These are phyloP conservation scores for Amazona finschi DNA, from an alignment of 2,797 vertebrate genomes.

Conservation along the genomic window DNA sequence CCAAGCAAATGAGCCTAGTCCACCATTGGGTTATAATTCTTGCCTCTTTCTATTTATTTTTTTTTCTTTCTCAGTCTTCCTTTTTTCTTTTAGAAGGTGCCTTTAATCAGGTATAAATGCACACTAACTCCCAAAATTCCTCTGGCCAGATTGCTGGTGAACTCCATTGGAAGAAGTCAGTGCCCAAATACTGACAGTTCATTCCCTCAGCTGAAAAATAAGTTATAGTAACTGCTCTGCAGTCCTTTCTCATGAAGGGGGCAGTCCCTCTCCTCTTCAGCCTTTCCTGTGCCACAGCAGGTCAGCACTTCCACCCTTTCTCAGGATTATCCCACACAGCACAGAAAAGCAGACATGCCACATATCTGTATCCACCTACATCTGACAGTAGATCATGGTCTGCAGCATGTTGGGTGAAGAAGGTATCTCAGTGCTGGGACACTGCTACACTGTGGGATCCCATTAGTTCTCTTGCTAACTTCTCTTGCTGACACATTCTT, in stretches of 20 bases:
- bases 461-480: not conserved
- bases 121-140: not conserved
- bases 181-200: not conserved
- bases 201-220: not conserved
- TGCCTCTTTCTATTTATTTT: not conserved
- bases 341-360: not conserved
- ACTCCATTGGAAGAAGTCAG: not conserved
- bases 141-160: not conserved
- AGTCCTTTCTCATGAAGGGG: not conserved
- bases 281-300: not conserved
- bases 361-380: not conserved
- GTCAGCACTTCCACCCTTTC: not conserved
- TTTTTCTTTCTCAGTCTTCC: not conserved
- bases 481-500: not conserved
- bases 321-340: accelerated
- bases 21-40: not conserved
- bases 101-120: not conserved
- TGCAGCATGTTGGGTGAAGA: not conserved
- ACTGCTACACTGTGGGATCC: too few relatives aligned
- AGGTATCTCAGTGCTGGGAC: not conserved
- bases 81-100: not conserved
- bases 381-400: not conserved
- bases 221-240: not conserved
- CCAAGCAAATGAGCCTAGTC: not conserved
- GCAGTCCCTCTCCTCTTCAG: not conserved